A percentile compares a stretch with the other conserved stretches of the same genome.
Conservation (phyloP, 92 coral and sea anemone genomes). For the Paramuricea clavata region DNA sequence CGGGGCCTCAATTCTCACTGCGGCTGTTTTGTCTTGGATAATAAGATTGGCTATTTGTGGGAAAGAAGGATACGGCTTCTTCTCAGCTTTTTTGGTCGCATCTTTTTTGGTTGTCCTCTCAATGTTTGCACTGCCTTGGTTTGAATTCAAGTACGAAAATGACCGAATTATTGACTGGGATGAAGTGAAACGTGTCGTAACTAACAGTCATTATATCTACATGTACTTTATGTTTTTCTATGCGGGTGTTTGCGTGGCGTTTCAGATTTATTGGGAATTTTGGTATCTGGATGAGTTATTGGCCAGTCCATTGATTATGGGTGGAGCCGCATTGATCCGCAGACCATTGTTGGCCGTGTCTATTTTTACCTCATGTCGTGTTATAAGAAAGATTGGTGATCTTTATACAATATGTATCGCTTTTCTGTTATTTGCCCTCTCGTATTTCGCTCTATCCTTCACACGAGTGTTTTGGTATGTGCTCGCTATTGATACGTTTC, state of each 20-base stretch:
- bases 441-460: neutral
- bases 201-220: neutral
- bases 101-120: neutral
- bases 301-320: neutral
- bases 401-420: neutral
- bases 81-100: neutral
- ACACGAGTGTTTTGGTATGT: slow-evolving; percentile 4
- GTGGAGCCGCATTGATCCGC: neutral
- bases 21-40: neutral
- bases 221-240: neutral
- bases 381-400: slow-evolving; percentile 8
- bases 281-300: slow-evolving; percentile 2
- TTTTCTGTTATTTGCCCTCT: neutral
- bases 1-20: neutral
- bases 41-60: neutral
- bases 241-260: neutral
- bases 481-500: neutral
- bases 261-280: slow-evolving; percentile 21
- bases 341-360: slow-evolving; percentile 3
- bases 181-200: slow-evolving; percentile 8
- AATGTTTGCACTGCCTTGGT: neutral
- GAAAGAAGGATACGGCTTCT: neutral
- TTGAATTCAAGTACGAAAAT: neutral
- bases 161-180: neutral
- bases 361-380: neutral